Base-by-base conservation (phyloP, 2,888 invertebrate genomes). In the Drosophila nigritarsus region DNA sequence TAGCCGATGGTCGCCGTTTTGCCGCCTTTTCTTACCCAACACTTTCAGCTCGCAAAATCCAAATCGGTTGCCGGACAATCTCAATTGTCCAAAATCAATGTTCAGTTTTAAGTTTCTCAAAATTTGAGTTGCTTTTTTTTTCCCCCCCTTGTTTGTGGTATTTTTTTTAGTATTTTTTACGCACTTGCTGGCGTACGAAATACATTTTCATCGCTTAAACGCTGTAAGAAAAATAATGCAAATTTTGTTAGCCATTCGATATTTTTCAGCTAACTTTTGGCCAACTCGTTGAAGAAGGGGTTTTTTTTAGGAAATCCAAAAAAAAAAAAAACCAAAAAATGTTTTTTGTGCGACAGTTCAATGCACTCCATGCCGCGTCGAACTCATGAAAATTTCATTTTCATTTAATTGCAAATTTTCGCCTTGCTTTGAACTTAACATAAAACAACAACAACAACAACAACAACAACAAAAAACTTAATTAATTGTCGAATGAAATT, bases 131-230 rank as follows among this genome's bases (percentile, higher is more conserved):
- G 7, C 11, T 42, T 42, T 42, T 11, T 42, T 18, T 3, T n/a
- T n/a, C n/a, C n/a, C n/a, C n/a, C n/a, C n/a, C n/a, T n/a, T n/a
- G n/a, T n/a, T n/a, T n/a, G n/a, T 40, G 29, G 20, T 49, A 38
- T 63, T 67, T 64, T 63, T 62, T 78, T 59, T 81, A 78, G 68
- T 80, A 82, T 84, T 90, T 90, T 87, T 91, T 91, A 78, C 91
- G 80, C 78, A 90, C 90, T 83, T 90, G 88, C 36, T 91, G 82
- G 82, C 91, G 89, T 70, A 80, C 90, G 82, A 89, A 90, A 90
- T 85, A 88, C 90, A 91, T 91, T 76, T 88, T 87, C 53, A 69
- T 73, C 63, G 72, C 56, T 45, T 54, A 51, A 72, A 72, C 71
- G 87, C 87, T 87, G 87, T 56, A 87, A 90, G 68, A 72, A 50